Percentiles rank a stretch among this genome's conserved stretches.
phyloP scores from a whole-genome alignment of 2,113 vertebrate species.

The Agapornis roseicollis region DNA sequence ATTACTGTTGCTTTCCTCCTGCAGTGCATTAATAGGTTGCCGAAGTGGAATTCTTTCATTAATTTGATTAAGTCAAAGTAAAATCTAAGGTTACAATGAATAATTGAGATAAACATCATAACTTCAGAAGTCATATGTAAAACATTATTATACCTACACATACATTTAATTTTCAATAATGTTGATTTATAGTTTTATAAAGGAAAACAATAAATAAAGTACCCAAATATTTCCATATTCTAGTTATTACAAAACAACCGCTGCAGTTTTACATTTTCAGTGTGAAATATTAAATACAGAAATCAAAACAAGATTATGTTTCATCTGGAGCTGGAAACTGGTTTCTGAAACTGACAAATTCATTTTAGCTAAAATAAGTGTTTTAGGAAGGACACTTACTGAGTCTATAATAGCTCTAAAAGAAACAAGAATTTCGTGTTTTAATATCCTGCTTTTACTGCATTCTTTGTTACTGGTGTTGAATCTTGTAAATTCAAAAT shows the following conservation, averaged over 20 bases:
- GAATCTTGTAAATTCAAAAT: not conserved
- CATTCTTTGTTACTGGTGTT: not conserved
- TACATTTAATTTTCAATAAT: slow-evolving; percentile 85
- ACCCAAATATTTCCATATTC: slow-evolving; percentile 83
- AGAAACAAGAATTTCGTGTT: slow-evolving; percentile 23
- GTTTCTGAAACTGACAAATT: slow-evolving; percentile 87
- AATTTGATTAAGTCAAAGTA: slow-evolving; percentile 73
- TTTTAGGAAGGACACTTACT: slow-evolving; percentile 71
- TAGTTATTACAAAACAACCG: slow-evolving; percentile 81
- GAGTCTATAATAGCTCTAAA: slow-evolving; percentile 50
- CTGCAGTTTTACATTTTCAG: slow-evolving; percentile 85
- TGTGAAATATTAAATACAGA: slow-evolving; percentile 96
- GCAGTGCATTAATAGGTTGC: slow-evolving; percentile 64
- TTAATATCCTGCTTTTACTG: slow-evolving; percentile 20
- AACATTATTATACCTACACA: slow-evolving; percentile 74
- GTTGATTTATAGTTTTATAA: slow-evolving; percentile 91
- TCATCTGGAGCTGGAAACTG: slow-evolving; percentile 76
- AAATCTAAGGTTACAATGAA: slow-evolving; percentile 74
- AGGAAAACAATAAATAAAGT: slow-evolving; percentile 95
- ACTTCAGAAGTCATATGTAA: slow-evolving; percentile 81
- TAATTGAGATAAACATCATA: slow-evolving; percentile 83
- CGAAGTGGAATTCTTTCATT: slow-evolving; percentile 73
- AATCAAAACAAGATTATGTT: slow-evolving; percentile 90
- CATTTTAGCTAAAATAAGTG: slow-evolving; percentile 86
- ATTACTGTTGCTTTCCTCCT: slow-evolving; percentile 29